These are phyloP conservation scores for Lateolabrax maculatus DNA, from an alignment of 2,797 vertebrate species.

Conservation along the genomic window DNA sequence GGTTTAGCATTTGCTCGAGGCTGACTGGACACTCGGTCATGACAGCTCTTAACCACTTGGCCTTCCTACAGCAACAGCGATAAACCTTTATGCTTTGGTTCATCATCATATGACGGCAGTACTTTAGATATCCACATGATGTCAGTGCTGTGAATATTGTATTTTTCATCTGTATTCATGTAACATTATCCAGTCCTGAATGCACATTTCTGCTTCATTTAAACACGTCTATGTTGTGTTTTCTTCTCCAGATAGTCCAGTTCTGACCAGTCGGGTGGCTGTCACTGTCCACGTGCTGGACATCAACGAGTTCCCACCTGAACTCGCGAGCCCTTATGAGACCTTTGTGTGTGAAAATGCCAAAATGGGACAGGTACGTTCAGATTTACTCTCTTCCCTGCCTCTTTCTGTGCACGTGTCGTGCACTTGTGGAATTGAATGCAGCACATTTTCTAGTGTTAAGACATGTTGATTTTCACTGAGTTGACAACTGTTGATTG, in stretches of 20 bases:
- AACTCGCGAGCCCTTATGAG: constrained; percentile 94
- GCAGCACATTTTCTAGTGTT: background rate
- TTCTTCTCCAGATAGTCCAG: constrained; percentile 90
- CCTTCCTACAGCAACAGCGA: constrained; percentile 5
- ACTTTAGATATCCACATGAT: constrained; percentile 73
- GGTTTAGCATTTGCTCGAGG: constrained; percentile 54
- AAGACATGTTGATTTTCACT: background rate
- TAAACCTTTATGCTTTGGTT: constrained; percentile 10
- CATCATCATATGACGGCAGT: constrained; percentile 32
- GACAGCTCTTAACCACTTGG: constrained; percentile 17
- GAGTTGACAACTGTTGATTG: constrained; percentile 34
- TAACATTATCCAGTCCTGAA: background rate
- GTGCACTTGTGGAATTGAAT: background rate
- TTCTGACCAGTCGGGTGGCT: constrained; percentile 93
- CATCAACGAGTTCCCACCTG: constrained; percentile 99
- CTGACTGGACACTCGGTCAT: constrained; percentile 10
- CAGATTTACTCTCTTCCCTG: background rate
- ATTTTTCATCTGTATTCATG: background rate
- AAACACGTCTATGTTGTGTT: constrained; percentile 24
- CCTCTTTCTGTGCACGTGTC: background rate
- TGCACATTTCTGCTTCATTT: background rate
- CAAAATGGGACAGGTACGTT: constrained; percentile 93
- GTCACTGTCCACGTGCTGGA: constrained; percentile 95
- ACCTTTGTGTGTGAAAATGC: constrained; percentile 96
- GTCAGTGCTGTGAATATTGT: constrained; percentile 68